Base-by-base conservation (phyloP, 1,140 invertebrate species). In the Galleria mellonella region DNA sequence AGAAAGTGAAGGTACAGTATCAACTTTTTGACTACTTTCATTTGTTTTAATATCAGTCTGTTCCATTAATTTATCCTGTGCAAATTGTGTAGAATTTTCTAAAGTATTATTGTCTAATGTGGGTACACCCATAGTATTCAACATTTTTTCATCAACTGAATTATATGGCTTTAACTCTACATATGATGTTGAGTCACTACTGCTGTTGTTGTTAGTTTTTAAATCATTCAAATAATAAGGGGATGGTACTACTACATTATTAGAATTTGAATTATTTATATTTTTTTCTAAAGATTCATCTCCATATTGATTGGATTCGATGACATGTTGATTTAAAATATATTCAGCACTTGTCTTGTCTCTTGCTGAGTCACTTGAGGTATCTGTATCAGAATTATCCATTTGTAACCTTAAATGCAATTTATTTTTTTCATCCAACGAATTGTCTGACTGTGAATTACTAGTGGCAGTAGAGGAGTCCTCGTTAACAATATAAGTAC, bases 371-470 rank as follows among this genome's bases (percentile, higher is more conserved):
- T 81, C 82, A 67, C 73, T 82, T 7, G 82, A 83, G 4, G 77
- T 83, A 32, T 85, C 82, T 33, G 82, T 83, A 32, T 83, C 82
- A 8, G 82, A 83, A 41, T 82, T 78, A 32, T 85, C 79, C 29
- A 83, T 57, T 14, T 70, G 69, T 32, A 83, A 39, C 44, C 74
- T 58, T 32, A 85, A 51, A 43, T 81, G 73, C 7, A 85, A 41
- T 65, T 76, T 78, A 46, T 79, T 79, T 62, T 83, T 84, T 51
- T 84, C 78, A 72, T 85, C 82, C 10, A 72, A 82, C 14, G 75
- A 83, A 51, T 73, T 83, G 27, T 83, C 82, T 4, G 79, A 85
- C 4, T 72, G 70, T 4, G 82, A 75, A 35, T 69, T 68, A 54
- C 72, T 81, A 32, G 71, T 65, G 17, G 65, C 56, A 42, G 62